A percentile compares a stretch with the other conserved stretches of the same genome.
phyloP scores from a whole-genome alignment of 2,113 vertebrate species.

The Eonycteris spelaea region DNA sequence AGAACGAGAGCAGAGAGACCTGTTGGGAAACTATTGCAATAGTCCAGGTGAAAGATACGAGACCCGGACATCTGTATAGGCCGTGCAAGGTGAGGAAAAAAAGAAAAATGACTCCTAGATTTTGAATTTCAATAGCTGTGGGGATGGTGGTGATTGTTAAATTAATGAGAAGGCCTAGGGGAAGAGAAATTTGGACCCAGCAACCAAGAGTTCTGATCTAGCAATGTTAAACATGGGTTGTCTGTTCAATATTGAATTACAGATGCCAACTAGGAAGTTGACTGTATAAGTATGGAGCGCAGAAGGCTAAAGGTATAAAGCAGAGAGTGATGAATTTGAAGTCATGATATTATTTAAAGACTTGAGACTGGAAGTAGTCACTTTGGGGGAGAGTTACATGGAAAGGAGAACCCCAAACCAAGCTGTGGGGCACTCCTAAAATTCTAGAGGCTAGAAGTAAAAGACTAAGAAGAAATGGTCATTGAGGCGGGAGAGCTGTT shows the following conservation, averaged over 20 bases:
- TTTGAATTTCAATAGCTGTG: not conserved
- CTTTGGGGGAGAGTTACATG: not conserved
- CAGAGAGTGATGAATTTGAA: not conserved
- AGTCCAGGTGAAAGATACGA: not conserved
- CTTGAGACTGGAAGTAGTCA: not conserved
- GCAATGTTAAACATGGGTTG: not conserved
- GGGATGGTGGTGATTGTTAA: not conserved
- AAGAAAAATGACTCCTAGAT: not conserved
- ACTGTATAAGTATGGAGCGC: not conserved
- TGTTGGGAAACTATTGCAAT: not conserved
- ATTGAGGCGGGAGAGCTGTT: not conserved
- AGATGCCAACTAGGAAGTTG: not conserved
- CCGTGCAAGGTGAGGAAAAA: not conserved
- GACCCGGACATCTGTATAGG: not conserved
- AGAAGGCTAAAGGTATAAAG: not conserved
- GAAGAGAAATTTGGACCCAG: not conserved
- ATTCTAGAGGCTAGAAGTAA: not conserved
- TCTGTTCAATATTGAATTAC: not conserved
- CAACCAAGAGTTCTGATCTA: not conserved
- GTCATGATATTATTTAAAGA: not conserved
- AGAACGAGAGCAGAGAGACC: not conserved
- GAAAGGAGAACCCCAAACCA: not conserved
- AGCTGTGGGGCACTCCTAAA: not conserved
- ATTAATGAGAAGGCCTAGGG: not conserved
- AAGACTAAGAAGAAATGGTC: not conserved